Evolutionary conservation across 2,888 invertebrate species (phyloP).

Genomic region (Allolobophora icterica): DNA sequence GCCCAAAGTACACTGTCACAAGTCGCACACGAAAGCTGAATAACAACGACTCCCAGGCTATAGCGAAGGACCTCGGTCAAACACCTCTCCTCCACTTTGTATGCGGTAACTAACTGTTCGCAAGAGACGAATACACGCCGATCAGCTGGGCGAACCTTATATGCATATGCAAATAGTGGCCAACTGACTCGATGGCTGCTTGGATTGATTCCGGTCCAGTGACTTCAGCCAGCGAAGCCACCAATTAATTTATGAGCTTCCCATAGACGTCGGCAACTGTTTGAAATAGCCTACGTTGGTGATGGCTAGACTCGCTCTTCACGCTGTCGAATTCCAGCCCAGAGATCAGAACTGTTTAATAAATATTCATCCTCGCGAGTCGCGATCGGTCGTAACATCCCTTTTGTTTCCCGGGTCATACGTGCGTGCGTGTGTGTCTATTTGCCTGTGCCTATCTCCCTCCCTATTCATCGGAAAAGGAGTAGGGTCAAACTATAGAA

Average conservation of each 20-base stretch:
- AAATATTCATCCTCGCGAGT: too few relatives aligned
- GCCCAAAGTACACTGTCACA: neutral
- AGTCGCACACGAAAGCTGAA: neutral
- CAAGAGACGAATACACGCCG: too few relatives aligned
- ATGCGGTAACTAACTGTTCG: too few relatives aligned
- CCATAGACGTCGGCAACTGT: neutral
- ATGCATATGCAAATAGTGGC: neutral
- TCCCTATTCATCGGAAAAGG: too few relatives aligned
- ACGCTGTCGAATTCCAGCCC: neutral
- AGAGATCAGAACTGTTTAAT: neutral
- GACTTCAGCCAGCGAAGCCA: neutral
- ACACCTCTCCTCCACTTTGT: too few relatives aligned
- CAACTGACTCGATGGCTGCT: neutral
- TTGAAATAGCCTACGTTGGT: neutral
- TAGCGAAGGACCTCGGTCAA: neutral
- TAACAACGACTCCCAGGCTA: neutral
- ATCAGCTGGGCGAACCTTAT: too few relatives aligned
- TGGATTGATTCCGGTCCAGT: neutral
- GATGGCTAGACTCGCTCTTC: neutral
- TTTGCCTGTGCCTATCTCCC: neutral
- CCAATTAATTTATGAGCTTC: neutral
- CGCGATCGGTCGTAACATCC: too few relatives aligned
- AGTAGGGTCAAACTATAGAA: too few relatives aligned
- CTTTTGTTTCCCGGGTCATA: neutral
- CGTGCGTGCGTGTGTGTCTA: neutral